Base-by-base conservation (phyloP, 2,888 invertebrate genomes). In the Cataglyphis altisquamis region DNA sequence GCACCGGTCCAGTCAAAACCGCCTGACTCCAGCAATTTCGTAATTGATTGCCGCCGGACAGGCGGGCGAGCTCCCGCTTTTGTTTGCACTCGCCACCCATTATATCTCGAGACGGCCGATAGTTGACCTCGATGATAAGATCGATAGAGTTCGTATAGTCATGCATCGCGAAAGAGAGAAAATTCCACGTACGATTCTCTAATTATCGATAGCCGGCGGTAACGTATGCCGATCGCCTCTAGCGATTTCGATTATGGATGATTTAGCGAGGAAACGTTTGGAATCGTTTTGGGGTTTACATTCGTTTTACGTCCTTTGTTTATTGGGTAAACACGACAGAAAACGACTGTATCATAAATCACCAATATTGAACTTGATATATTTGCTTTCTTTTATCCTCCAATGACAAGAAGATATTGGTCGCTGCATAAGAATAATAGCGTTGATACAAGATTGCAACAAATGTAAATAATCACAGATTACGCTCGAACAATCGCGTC, bases 21-120 rank as follows among this genome's bases (percentile, higher is more conserved):
- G 84, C 77, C 84, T 86, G 81, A 89, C 86, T 85, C 75, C 82
- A 68, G 88, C 89, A 88, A 89, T 92, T 91, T 88, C 86, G 85
- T 90, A 91, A 93, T 92, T 92, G 90, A 92, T 92, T 87, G 88
- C 88, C 85, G 87, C 86, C 84, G 87, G 86, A 86, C 86, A 62
- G 78, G 63, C 70, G 60, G 48, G 67, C 25, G 55, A 21, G 66
- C 39, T 57, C 15, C 15, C 64, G 84, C 74, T 84, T 74, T 81
- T 84, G 85, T 84, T 84, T 64, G 84, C 72, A 55, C 73, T 78
- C 29, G 32, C 48, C 67, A 18, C 6, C 36, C 57, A 73, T 84
- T 73, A 32, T 55, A 78, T 39, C 52, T 80, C 78, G 70, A 80
- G 82, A 55, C 81, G 83, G 62, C n/a, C 60, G 55, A 73, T 68